Base-by-base conservation (phyloP, 1,140 invertebrate genomes). In the Anoplophora glabripennis region DNA sequence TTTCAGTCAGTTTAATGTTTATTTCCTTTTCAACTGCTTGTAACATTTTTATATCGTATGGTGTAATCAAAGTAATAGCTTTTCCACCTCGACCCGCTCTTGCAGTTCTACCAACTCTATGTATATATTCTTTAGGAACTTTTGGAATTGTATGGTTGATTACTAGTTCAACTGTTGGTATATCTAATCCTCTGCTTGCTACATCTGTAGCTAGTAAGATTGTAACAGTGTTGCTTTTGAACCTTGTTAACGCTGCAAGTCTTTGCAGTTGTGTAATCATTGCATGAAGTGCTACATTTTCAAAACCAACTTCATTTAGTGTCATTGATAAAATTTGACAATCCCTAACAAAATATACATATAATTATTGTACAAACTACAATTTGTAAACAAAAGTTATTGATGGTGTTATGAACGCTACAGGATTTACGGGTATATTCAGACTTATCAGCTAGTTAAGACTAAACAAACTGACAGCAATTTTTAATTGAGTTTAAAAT, bases 141-240 rank as follows among this genome's bases (percentile, higher is more conserved):
- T 87, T 86, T 0, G 96, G 96, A 64, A 98, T 84, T 66, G 89
- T 89, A 73, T 97, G 92, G 79, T 99, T 99, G 0, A 99, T 85
- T 0, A 99, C 92, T 57, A 98, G 79, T 73, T 96, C 85, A 3
- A 98, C 94, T 51, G 87, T 83, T 3, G 90, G 89, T 72, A 95
- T 93, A 69, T 94, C 92, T 15, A 95, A 76, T 66, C 96, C 96
- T 79, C 96, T 83, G 63, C 94, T 93, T 0, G 95, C 96, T 0
- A 99, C 93, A 81, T 99, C 94, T 15, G 97, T 99, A 4, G 96
- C 94, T 53, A 99, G 89, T 2, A 99, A 79, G 21, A 97, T 94
- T 59, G 89, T 89, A 2, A 87, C 80, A 17, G 86, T 81, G 71
- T 91, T 90, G 0, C 92, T 93, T 71, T 94, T 90, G 73, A 98